Evolutionary conservation across 2,888 invertebrate species (phyloP).

Genomic region (Unio pictorum): DNA sequence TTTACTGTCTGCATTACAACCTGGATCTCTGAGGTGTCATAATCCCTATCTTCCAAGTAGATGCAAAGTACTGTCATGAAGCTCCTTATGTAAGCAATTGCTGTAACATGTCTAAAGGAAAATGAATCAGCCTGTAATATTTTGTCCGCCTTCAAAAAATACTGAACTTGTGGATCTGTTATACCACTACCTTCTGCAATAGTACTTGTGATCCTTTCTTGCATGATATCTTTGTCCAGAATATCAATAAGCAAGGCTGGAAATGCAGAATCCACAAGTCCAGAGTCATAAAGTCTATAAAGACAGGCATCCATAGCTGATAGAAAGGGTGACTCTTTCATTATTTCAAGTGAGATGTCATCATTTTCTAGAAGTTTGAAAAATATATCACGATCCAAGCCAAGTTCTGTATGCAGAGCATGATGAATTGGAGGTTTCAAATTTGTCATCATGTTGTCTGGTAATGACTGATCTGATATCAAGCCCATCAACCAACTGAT

Average conservation of each 20-base stretch:
- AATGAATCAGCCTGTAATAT: too few relatives aligned
- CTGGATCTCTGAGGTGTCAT: too few relatives aligned
- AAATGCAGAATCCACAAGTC: conserved; percentile 7
- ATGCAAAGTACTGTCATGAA: too few relatives aligned
- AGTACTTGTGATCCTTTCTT: neutral
- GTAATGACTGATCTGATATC: conserved; percentile 1
- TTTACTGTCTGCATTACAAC: too few relatives aligned
- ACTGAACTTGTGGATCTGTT: too few relatives aligned
- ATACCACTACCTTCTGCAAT: too few relatives aligned
- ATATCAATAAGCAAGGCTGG: conserved; percentile 13
- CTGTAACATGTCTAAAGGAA: too few relatives aligned
- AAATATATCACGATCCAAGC: conserved; percentile 3
- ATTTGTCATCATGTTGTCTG: conserved; percentile 6
- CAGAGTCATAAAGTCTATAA: neutral
- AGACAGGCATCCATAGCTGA: conserved; percentile 4
- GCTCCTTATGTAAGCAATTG: too few relatives aligned
- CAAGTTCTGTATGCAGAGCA: conserved; percentile 3
- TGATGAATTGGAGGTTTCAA: conserved; percentile 9
- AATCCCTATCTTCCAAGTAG: too few relatives aligned
- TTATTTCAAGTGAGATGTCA: too few relatives aligned
- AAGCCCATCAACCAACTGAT: neutral
- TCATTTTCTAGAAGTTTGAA: neutral
- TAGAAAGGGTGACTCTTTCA: neutral
- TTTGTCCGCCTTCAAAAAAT: too few relatives aligned
- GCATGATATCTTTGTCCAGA: neutral